Percentiles rank a stretch among this genome's conserved stretches.
Conservation (phyloP, 2,113 vertebrate species). For the Caretta caretta region DNA sequence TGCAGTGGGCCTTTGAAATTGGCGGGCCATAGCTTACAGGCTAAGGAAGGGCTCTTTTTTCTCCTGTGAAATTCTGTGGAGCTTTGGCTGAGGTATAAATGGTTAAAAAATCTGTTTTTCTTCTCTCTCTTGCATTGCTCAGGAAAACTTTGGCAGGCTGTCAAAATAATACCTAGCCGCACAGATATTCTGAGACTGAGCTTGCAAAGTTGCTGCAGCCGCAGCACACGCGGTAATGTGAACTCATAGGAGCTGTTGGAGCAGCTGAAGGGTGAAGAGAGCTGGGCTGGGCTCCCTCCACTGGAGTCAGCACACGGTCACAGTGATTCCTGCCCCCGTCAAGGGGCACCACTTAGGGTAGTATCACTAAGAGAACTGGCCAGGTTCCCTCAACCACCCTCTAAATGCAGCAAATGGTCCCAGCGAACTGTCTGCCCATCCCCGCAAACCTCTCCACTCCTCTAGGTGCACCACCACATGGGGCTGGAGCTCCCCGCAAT, state of each 20-base stretch:
- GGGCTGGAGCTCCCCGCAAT: background rate
- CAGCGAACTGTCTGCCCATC: too few species aligned
- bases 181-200: background rate
- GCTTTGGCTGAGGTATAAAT: background rate
- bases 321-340: background rate
- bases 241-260: background rate
- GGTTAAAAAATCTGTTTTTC: background rate
- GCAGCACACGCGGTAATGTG: accelerated
- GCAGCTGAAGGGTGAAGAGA: background rate
- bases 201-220: background rate
- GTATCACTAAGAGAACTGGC: too few species aligned
- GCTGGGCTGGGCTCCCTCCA: background rate
- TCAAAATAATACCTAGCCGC: background rate
- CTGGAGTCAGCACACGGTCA: background rate
- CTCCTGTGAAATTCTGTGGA: background rate
- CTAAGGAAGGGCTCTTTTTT: background rate
- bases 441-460: too few species aligned
- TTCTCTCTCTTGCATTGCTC: background rate
- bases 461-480: background rate
- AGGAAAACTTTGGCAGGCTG: background rate
- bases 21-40: background rate
- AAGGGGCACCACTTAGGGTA: background rate
- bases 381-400: background rate
- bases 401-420: background rate
- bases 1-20: background rate